These are phyloP conservation scores for Dolichallabes microphthalmus DNA, from an alignment of 2,113 vertebrate genomes.

Conservation along the genomic window DNA sequence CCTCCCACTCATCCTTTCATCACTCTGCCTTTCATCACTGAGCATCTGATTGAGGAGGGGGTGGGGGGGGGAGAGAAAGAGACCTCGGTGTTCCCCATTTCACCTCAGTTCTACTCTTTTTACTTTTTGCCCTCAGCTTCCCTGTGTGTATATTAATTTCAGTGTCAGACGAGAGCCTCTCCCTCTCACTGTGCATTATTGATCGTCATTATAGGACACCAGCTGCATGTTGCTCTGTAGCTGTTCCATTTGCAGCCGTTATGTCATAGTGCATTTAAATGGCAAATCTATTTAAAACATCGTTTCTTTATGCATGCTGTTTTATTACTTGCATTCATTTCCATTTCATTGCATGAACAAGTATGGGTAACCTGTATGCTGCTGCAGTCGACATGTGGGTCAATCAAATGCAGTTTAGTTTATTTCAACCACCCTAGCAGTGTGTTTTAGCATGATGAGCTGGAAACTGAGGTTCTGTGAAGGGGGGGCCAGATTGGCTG, in stretches of 20 bases:
- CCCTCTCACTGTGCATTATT: slow-evolving; percentile 29
- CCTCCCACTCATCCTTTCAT: slow-evolving; percentile 43
- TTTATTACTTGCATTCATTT: not conserved
- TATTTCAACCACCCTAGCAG: not conserved
- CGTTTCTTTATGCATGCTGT: not conserved
- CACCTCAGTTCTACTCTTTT: slow-evolving; percentile 36
- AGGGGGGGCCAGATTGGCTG: not conserved
- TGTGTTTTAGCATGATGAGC: not conserved
- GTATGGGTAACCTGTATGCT: slow-evolving; percentile 17
- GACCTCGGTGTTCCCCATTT: slow-evolving; percentile 5
- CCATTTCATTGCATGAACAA: not conserved
- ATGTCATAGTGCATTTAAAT: slow-evolving; percentile 16
- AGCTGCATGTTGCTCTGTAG: not conserved
- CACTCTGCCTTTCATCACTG: slow-evolving; percentile 34
- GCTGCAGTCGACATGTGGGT: slow-evolving; percentile 17
- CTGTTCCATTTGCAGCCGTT: slow-evolving; percentile 19
- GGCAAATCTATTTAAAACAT: slow-evolving; percentile 9
- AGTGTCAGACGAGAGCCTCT: slow-evolving; percentile 12
- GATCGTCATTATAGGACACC: slow-evolving; percentile 50
- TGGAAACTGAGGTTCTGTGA: not conserved
- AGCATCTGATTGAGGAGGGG: slow-evolving; percentile 27
- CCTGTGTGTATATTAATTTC: slow-evolving; percentile 30
- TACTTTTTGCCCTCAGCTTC: not conserved
- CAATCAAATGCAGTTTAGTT: not conserved
- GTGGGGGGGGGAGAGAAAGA: not conserved